Percentiles rank a stretch among this genome's conserved stretches.
phyloP scores from a whole-genome alignment of 2,797 vertebrate species.

The Nyctalus aviator region DNA sequence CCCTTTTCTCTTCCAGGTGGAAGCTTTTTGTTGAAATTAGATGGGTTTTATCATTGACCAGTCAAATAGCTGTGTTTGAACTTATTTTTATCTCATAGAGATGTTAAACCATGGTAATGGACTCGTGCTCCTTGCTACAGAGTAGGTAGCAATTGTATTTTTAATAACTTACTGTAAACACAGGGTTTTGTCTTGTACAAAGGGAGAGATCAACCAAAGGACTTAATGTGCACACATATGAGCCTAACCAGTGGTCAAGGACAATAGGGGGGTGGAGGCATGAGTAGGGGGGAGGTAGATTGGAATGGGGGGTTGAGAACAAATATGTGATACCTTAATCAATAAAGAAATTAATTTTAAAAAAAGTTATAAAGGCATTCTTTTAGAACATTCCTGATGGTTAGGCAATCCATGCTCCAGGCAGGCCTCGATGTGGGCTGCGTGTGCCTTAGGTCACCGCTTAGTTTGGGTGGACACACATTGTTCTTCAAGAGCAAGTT shows the following conservation, averaged over 20 bases:
- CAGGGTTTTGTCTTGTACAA: neutral
- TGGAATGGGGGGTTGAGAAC: too few species aligned
- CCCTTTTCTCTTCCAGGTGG: neutral
- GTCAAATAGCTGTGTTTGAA: neutral
- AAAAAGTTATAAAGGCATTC: neutral
- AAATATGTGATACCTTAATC: too few species aligned
- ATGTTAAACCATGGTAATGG: neutral
- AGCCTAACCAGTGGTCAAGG: too few species aligned
- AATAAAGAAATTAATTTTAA: too few species aligned
- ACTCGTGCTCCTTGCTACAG: neutral
- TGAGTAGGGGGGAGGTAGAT: too few species aligned
- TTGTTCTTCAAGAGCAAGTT: neutral
- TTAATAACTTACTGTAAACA: neutral
- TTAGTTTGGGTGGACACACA: neutral
- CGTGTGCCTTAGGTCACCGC: neutral
- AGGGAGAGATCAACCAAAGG: too few species aligned
- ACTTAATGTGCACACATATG: too few species aligned
- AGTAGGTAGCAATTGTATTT: conserved; percentile 6
- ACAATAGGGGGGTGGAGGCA: too few species aligned
- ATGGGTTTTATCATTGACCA: neutral
- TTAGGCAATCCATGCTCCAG: neutral
- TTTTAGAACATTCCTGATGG: neutral
- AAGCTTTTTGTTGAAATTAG: neutral
- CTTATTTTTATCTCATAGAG: neutral
- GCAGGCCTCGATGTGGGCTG: neutral